Percentiles rank a stretch among this genome's conserved stretches.
Evolutionary conservation across 2,888 invertebrate genomes (phyloP).

Genomic region (Ommatoiulus sabulosus): DNA sequence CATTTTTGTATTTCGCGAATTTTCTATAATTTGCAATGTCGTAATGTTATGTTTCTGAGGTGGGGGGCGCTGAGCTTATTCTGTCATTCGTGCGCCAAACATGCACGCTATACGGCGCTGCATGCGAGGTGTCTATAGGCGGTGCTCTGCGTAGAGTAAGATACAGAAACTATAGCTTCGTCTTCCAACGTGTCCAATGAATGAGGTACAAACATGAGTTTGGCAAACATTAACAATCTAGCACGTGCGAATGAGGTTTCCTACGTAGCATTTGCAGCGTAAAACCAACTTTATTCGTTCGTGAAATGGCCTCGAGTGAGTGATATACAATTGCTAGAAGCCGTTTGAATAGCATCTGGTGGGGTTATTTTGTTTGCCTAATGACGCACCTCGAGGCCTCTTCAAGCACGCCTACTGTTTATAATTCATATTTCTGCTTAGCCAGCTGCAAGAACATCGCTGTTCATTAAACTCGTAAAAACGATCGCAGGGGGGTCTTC

Average conservation of each 20-base stretch:
- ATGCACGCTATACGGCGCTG: too few species aligned
- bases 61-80: too few species aligned
- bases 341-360: not conserved
- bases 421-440: not conserved
- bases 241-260: not conserved
- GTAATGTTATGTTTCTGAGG: too few species aligned
- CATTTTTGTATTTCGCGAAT: too few species aligned
- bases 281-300: not conserved
- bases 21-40: too few species aligned
- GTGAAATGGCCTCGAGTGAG: not conserved
- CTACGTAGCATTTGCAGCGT: not conserved
- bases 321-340: not conserved
- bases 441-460: not conserved
- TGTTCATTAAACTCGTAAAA: conserved; percentile 12
- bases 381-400: conserved; percentile 28
- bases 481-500: not conserved
- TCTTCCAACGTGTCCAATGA: not conserved
- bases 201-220: not conserved
- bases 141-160: too few species aligned
- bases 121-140: too few species aligned
- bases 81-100: too few species aligned
- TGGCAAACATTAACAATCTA: not conserved
- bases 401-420: conserved; percentile 21
- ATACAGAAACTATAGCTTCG: not conserved
- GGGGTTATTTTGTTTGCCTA: not conserved